Conservation (phyloP, 64 coral and sea anemone species). For the Anthopleura sola region DNA sequence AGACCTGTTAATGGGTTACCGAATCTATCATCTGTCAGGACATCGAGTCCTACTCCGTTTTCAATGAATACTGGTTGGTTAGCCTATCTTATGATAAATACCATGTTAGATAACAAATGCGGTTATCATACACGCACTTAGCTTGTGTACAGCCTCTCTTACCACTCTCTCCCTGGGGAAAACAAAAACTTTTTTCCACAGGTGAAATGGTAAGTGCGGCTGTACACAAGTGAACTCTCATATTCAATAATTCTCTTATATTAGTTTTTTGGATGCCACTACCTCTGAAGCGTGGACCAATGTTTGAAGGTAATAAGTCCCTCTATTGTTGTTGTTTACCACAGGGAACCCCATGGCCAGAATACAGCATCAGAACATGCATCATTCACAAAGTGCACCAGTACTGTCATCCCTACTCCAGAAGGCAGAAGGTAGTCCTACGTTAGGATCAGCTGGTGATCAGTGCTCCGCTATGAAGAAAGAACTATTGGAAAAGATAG, state of each 20-base stretch:
- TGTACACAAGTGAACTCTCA: no score
- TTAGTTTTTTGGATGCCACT: no score
- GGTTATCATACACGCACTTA: no score
- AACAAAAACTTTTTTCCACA: no score
- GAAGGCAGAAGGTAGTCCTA: background rate
- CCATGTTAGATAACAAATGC: no score
- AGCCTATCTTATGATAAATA: background rate
- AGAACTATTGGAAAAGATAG: conserved; percentile 74
- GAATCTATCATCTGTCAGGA: background rate
- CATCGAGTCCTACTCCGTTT: background rate
- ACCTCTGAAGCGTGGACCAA: no score
- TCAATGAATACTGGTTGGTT: background rate
- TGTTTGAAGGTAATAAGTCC: no score
- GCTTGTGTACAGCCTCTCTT: no score
- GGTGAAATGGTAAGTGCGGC: no score
- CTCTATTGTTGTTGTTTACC: background rate
- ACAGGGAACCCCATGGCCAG: background rate
- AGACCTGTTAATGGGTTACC: conserved; percentile 52
- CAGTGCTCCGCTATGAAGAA: conserved; percentile 80
- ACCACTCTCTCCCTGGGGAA: no score
- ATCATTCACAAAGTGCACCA: conserved; percentile 71
- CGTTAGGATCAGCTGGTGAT: conserved; percentile 45
- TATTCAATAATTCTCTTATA: no score
- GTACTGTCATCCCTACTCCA: conserved; percentile 49
- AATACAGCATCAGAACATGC: conserved; percentile 28